Percentiles rank a stretch among this genome's conserved stretches.
phyloP scores from a whole-genome alignment of 2,888 invertebrate species.

The Hermodice carunculata region DNA sequence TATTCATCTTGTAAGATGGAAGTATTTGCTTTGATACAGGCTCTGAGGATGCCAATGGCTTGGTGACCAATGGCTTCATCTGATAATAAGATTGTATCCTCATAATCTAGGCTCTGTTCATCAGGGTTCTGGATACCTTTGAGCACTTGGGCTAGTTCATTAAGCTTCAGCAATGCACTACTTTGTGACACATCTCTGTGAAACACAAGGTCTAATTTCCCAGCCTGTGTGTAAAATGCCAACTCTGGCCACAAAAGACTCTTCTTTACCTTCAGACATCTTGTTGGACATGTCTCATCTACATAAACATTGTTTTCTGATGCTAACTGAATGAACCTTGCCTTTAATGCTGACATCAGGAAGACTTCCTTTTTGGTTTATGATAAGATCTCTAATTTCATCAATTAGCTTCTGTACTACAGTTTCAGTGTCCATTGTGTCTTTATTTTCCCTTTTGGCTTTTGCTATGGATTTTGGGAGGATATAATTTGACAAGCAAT shows the following conservation, averaged over 20 bases:
- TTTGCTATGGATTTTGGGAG: too few species aligned
- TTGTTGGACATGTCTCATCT: not conserved
- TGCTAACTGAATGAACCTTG: not conserved
- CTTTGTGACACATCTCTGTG: not conserved
- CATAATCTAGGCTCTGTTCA: too few species aligned
- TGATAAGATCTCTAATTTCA: not conserved
- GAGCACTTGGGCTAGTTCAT: too few species aligned
- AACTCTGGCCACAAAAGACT: not conserved
- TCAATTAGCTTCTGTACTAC: constrained; percentile 1
- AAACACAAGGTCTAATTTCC: constrained; percentile 1
- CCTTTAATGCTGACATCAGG: not conserved
- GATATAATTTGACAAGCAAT: too few species aligned
- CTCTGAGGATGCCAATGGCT: constrained; percentile 1
- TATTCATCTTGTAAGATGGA: too few species aligned
- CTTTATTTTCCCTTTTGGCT: not conserved
- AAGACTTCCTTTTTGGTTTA: not conserved
- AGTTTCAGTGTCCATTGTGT: not conserved
- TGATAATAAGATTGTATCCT: not conserved
- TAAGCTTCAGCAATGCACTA: too few species aligned
- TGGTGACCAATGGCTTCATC: constrained; percentile 5
- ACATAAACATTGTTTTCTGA: not conserved
- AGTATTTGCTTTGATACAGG: too few species aligned
- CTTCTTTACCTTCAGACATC: not conserved
- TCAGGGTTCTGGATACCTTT: too few species aligned
- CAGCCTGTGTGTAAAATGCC: not conserved